Base-by-base conservation (phyloP, 2,113 vertebrate species). In the Festucalex cinctus region DNA sequence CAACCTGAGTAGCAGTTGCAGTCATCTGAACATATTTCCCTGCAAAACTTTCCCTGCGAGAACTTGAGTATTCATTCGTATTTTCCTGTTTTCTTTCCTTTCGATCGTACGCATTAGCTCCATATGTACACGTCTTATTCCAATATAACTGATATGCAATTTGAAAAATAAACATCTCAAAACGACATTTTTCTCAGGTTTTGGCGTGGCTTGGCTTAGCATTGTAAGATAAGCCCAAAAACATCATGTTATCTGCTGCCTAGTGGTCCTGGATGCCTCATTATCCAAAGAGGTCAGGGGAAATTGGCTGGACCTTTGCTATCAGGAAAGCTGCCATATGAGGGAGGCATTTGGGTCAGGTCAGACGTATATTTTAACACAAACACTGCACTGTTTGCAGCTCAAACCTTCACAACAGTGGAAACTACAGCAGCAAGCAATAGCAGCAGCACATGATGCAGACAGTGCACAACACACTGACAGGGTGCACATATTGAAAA, bases 21-120 rank as follows among this genome's bases (percentile, higher is more conserved):
- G 68, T 86, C 83, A 82, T 86, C 77, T 82, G 68, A 86, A 83
- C 70, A 14, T 12, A 26, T 26, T 26, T 10, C 51, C n/a, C 24
- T 26, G 3, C 51, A 54, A 54, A 54, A 54, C 14, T 13, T 26
- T 54, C 13, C 12, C 13, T 17, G 43, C 1, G 43, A 46, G 16
- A 46, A 17, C 28, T 32, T 32, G 43, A 17, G 16, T 16, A 41
- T 9, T 41, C 39, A 9, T 12, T 41, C 9, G 13, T 41, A 9
- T 12, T 3, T 12, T 13, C 0, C 12, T 13, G 9, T 41, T 41
- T 44, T 44, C 43, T 16, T 16, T 44, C 43, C 43, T 17, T 14
- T 44, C 14, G 4, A 44, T 16, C 13, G 3, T 44, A 44, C 14
- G 13, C 14, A 44, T 20, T 48, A n/a, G 46, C 46, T n/a, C 46